A percentile compares a stretch with the other conserved stretches of the same genome.
phyloP scores from a whole-genome alignment of 2,888 invertebrate species.

The Idaea biselata region DNA sequence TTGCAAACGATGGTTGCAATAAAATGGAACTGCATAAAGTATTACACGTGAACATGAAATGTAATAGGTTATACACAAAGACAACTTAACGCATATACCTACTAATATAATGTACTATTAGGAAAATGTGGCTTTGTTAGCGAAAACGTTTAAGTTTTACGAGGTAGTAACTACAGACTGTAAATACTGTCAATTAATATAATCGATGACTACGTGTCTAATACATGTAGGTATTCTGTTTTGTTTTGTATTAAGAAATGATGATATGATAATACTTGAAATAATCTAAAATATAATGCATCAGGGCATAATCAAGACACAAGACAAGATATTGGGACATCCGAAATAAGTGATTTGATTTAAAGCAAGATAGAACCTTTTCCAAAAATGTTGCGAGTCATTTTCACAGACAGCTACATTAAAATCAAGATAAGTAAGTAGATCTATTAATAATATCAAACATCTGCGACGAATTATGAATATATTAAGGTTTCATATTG shows the following conservation, averaged over 20 bases:
- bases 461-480: not conserved
- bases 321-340: not conserved
- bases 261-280: not conserved
- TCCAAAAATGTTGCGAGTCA: not conserved
- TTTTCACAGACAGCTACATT: not conserved
- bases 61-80: constrained; percentile 9
- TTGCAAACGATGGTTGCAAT: constrained; percentile 18
- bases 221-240: not conserved
- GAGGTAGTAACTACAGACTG: constrained; percentile 22
- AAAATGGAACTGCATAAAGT: constrained; percentile 16
- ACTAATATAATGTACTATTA: constrained; percentile 8
- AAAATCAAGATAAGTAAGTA: not conserved
- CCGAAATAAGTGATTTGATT: not conserved
- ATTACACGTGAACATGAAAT: constrained; percentile 16
- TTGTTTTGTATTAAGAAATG: not conserved
- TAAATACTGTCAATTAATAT: constrained; percentile 12
- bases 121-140: constrained; percentile 19
- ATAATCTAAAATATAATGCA: not conserved
- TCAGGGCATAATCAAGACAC: not conserved
- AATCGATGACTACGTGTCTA: constrained; percentile 7
- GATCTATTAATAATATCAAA: not conserved
- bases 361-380: not conserved
- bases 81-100: constrained; percentile 13
- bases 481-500: not conserved
- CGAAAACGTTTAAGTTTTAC: constrained; percentile 25